Base-by-base conservation (phyloP, 2,888 invertebrate genomes). In the Diloba caeruleocephala region DNA sequence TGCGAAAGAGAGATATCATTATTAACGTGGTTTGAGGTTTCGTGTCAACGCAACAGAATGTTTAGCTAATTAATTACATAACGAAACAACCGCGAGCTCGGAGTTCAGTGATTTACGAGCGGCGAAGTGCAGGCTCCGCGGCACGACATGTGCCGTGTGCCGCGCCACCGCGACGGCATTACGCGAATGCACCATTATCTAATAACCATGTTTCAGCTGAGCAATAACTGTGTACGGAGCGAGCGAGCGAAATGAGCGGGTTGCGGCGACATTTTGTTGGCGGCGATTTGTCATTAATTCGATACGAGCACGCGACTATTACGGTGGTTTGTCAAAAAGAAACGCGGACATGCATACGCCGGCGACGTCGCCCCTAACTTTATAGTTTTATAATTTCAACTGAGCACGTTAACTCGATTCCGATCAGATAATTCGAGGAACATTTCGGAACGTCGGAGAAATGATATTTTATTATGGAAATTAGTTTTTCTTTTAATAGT, bases 401-500 rank as follows among this genome's bases (percentile, higher is more conserved):
- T 76, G 85, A 80, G 88, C 88, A 92, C 87, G 89, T 90, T 90
- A 89, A 90, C 85, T 90, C 85, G 83, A 86, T 87, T 88, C 87
- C 85, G 87, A 92, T 91, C 89, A 84, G 88, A 90, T 89, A 87
- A 84, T 84, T 78, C 80, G 76, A 76, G 73, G 76, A 82, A 67
- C 68, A 82, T 79, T 79, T 64, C 74, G 77, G 81, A 82, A 85
- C 56, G 68, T 71, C 63, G 60, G 57, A 67, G 54, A 42, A 71
- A 71, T 84, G 83, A 85, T 88, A 83, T 89, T 90, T 89, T 86
- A 88, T 87, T 90, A 90, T 90, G 90, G 85, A 90, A 89, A 92
- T 92, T 88, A 87, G 89, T 88, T 90, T 88, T 90, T 88, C 83
- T 90, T 92, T 90, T 90, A 91, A 90, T 87, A 89, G 88, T 79